Conservation (phyloP, 2,888 invertebrate genomes). For the Crematogaster levior region DNA sequence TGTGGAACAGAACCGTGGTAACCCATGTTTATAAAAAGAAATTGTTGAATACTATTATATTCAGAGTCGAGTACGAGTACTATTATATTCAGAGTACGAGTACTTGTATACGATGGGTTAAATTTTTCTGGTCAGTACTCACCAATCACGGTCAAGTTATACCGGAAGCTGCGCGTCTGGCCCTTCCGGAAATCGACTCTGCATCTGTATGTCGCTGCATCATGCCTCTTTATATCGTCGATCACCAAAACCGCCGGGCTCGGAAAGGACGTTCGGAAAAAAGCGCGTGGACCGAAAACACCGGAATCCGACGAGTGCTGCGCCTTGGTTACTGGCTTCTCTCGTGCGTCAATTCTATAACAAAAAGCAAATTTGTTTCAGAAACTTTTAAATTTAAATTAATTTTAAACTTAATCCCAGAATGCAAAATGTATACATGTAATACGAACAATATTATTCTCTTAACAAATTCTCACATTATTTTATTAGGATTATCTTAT, state of each 20-base stretch:
- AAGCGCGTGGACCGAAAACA: slow-evolving; percentile 94
- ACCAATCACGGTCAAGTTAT: slow-evolving; percentile 97
- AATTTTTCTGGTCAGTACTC: slow-evolving; percentile 85
- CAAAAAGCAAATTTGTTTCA: neutral
- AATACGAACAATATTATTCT: neutral
- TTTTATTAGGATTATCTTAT: neutral
- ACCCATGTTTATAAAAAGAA: neutral
- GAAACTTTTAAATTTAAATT: no score
- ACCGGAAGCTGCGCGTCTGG: slow-evolving; percentile 95
- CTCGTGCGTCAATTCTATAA: slow-evolving; percentile 95
- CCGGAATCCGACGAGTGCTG: slow-evolving; percentile 94
- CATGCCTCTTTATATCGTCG: slow-evolving; percentile 94
- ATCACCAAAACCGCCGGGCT: slow-evolving; percentile 93
- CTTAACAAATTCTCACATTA: neutral
- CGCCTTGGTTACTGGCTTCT: slow-evolving; percentile 92
- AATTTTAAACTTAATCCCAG: neutral
- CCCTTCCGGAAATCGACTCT: slow-evolving; percentile 96
- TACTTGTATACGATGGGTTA: neutral
- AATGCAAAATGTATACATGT: neutral
- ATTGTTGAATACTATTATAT: neutral
- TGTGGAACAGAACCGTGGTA: neutral
- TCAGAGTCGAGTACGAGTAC: no score
- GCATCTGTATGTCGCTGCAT: slow-evolving; percentile 96
- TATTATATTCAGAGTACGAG: no score
- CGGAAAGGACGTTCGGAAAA: slow-evolving; percentile 91